phyloP scores from a whole-genome alignment of 2,797 vertebrate genomes.

The Lithobates sylvaticus region DNA sequence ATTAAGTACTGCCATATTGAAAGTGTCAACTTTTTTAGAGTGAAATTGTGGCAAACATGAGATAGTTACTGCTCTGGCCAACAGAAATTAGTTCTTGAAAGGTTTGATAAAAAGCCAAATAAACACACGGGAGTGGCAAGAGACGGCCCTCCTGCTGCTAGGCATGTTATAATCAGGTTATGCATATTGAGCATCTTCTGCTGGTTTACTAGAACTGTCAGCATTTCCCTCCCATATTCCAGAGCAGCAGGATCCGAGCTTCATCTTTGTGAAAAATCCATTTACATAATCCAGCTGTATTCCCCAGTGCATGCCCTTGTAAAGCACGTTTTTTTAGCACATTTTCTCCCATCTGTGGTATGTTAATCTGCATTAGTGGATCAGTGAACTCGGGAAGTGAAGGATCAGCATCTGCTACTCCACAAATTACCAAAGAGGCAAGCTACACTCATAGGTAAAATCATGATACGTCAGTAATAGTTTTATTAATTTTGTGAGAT shows the following conservation, averaged over 20 bases:
- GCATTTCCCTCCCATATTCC: constrained; percentile 4
- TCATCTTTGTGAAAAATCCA: constrained; percentile 60
- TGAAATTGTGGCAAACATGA: constrained; percentile 56
- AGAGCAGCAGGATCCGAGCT: constrained; percentile 11
- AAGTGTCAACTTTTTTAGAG: background rate
- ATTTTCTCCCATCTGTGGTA: constrained; percentile 65
- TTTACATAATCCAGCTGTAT: constrained; percentile 63
- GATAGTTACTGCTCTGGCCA: constrained; percentile 23
- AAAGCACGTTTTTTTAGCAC: constrained; percentile 64
- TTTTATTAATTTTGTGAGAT: background rate
- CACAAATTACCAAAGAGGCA: constrained; percentile 55
- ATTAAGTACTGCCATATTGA: constrained; percentile 49
- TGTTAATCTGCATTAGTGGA: constrained; percentile 61
- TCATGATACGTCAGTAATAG: background rate
- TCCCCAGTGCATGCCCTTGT: constrained; percentile 52
- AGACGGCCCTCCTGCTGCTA: constrained; percentile 52
- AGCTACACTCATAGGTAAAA: background rate
- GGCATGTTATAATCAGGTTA: background rate
- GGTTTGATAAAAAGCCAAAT: constrained; percentile 59
- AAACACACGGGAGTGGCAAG: constrained; percentile 49
- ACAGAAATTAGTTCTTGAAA: constrained; percentile 49
- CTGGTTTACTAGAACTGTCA: constrained; percentile 35
- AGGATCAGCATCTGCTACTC: constrained; percentile 19
- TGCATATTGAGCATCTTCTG: constrained; percentile 2
- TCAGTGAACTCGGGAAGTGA: constrained; percentile 50